Conservation (phyloP, 2,113 vertebrate genomes). For the Pimephales promelas region DNA sequence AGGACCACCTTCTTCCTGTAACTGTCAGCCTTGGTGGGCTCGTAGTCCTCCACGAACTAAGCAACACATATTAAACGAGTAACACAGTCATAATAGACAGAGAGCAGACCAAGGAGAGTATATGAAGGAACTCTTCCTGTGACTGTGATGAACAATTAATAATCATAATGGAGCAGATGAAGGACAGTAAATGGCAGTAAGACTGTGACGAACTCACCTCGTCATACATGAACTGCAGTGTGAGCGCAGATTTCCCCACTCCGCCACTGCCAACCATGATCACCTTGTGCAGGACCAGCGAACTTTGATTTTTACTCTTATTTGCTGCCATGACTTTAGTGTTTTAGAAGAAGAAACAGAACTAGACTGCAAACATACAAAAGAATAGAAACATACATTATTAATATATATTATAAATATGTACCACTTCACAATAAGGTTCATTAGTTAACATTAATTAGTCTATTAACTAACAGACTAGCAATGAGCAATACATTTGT, state of each 20-base stretch:
- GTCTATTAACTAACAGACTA: too few relatives aligned
- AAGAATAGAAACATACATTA: neutral
- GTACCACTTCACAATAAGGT: too few relatives aligned
- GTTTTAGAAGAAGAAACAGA: slow-evolving; percentile 19
- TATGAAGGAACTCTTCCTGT: too few relatives aligned
- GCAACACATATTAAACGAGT: neutral
- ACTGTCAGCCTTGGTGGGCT: slow-evolving; percentile 98
- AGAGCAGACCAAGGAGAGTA: too few relatives aligned
- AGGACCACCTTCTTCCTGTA: slow-evolving; percentile 98
- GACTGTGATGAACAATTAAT: neutral
- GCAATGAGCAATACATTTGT: too few relatives aligned
- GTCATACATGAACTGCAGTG: too few relatives aligned
- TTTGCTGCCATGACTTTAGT: slow-evolving; percentile 68
- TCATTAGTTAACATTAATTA: too few relatives aligned
- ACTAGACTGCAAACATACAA: neutral
- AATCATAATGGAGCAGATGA: too few relatives aligned
- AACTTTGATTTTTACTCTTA: slow-evolving; percentile 74
- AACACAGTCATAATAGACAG: too few relatives aligned
- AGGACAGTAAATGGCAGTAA: too few relatives aligned
- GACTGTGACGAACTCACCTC: slow-evolving; percentile 66
- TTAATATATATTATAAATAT: too few relatives aligned
- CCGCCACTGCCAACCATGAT: slow-evolving; percentile 80
- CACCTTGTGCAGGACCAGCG: slow-evolving; percentile 77
- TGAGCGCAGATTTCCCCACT: slow-evolving; percentile 77
- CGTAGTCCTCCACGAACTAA: slow-evolving; percentile 98